Percentiles rank a stretch among this genome's conserved stretches.
phyloP scores from a whole-genome alignment of 2,888 invertebrate species.

The Ischnura elegans region DNA sequence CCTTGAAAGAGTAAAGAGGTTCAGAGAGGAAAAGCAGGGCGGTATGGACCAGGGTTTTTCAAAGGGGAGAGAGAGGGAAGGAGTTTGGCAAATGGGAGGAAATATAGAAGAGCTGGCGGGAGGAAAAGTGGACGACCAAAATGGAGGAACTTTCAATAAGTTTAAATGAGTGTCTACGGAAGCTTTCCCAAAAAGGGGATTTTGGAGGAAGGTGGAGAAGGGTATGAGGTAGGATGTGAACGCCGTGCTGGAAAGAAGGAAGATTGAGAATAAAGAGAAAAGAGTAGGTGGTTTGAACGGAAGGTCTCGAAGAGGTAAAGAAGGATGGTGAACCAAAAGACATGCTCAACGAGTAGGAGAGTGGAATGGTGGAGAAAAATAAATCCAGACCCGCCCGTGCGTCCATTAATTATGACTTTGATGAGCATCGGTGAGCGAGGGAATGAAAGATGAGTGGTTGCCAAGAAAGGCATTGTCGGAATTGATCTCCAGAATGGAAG shows the following conservation, averaged over 20 bases:
- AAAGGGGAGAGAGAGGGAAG: background rate
- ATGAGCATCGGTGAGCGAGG: conserved; percentile 15
- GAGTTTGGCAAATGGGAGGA: background rate
- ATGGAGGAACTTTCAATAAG: conserved; percentile 64
- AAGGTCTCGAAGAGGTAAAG: background rate
- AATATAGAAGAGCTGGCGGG: background rate
- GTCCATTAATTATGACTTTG: conserved; percentile 67
- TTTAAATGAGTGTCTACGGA: conserved; percentile 49
- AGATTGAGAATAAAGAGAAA: background rate
- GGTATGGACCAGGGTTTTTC: no score
- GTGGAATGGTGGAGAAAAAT: background rate
- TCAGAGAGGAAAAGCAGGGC: no score
- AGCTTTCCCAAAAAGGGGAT: background rate
- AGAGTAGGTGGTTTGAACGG: background rate
- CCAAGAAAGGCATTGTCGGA: conserved; percentile 11
- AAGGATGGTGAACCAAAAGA: background rate
- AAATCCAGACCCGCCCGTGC: background rate
- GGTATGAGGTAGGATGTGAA: background rate
- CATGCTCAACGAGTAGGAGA: no score
- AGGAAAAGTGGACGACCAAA: background rate
- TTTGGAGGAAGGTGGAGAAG: background rate
- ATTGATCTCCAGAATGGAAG: background rate
- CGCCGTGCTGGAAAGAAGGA: background rate
- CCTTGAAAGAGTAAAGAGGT: no score
- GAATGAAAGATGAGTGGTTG: conserved; percentile 28